Conservation (phyloP, 2,888 invertebrate species). For the Capitulum mitella region DNA sequence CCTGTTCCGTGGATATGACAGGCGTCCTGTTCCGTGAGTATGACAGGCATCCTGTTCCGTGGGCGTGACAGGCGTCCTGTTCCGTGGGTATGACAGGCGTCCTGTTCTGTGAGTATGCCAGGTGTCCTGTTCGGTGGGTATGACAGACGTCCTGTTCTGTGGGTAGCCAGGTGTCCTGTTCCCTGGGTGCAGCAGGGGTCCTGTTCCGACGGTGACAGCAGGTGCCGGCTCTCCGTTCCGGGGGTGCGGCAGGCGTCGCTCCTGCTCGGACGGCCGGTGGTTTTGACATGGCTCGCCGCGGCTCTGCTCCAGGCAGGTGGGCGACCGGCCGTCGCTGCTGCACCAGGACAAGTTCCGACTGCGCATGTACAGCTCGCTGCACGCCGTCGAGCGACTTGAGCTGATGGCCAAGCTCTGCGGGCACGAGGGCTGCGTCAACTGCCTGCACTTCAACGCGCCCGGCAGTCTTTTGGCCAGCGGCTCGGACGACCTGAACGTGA, state of each 20-base stretch:
- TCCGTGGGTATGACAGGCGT: too few relatives aligned
- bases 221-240: not conserved
- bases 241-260: not conserved
- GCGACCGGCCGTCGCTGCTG: conserved; percentile 4
- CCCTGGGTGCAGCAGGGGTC: too few relatives aligned
- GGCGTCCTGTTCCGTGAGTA: not conserved
- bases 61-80: too few relatives aligned
- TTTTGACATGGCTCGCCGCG: too few relatives aligned
- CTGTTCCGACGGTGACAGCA: not conserved
- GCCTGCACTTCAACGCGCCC: conserved; percentile 32
- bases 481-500: conserved; percentile 78
- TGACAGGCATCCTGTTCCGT: not conserved
- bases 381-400: conserved; percentile 65
- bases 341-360: conserved; percentile 19
- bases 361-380: conserved; percentile 33
- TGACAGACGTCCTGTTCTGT: too few relatives aligned
- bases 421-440: conserved; percentile 50
- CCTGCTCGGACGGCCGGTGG: too few relatives aligned
- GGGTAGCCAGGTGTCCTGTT: too few relatives aligned
- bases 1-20: too few relatives aligned
- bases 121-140: too few relatives aligned
- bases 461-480: conserved; percentile 58
- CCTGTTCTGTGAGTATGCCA: too few relatives aligned
- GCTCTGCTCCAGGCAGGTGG: too few relatives aligned
- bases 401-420: conserved; percentile 65